Evolutionary conservation across 2,797 vertebrate genomes (phyloP).

Genomic region (Crocidura indochinensis): DNA sequence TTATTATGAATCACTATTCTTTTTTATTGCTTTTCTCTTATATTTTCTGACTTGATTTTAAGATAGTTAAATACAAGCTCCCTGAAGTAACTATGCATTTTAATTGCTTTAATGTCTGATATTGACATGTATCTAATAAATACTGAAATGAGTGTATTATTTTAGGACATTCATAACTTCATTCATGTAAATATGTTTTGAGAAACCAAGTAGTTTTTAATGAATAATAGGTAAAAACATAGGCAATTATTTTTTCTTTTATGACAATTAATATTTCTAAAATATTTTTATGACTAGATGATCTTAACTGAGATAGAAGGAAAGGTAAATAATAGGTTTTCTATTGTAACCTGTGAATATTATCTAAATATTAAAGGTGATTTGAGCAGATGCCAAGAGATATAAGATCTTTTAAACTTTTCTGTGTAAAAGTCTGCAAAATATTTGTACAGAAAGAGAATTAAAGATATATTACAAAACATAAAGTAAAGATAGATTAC

Average conservation of each 20-base stretch:
- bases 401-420: too few species aligned
- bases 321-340: background rate
- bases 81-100: background rate
- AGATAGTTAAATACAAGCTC: constrained; percentile 16
- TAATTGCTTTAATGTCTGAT: background rate
- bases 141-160: background rate
- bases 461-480: too few species aligned
- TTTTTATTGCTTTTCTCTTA: background rate
- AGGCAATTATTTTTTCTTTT: background rate
- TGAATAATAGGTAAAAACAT: background rate
- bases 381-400: too few species aligned
- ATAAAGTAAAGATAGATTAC: too few species aligned
- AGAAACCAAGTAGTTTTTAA: background rate
- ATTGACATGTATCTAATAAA: background rate
- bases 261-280: background rate
- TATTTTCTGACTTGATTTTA: background rate
- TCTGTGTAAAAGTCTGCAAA: too few species aligned
- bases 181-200: background rate
- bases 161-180: background rate
- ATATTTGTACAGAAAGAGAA: too few species aligned
- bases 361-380: too few species aligned
- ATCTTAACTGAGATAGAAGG: background rate
- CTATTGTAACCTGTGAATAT: background rate
- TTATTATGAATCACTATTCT: background rate
- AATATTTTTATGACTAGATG: background rate